Base-by-base conservation (phyloP, 2,888 invertebrate genomes). In the Aromia moschata region DNA sequence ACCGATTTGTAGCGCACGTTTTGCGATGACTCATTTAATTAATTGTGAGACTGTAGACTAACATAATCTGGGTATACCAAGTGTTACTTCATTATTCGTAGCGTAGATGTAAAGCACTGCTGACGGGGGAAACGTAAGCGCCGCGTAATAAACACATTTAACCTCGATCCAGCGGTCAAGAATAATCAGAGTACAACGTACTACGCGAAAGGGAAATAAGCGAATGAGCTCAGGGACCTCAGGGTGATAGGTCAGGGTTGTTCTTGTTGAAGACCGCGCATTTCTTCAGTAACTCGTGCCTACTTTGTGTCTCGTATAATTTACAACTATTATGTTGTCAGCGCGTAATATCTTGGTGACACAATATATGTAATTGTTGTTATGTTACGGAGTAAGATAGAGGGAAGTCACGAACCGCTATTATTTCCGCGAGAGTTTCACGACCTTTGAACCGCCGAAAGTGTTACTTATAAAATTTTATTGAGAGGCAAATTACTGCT, bases 181-280 rank as follows among this genome's bases (percentile, higher is more conserved):
- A 12, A 25, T 49, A 49, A 49, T 49, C 18, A 49, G 49, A 49
- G 49, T 49, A 49, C 49, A 38, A 49, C 14, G 38, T 49, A 47
- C 47, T 47, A 38, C 36, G 49, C 38, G 49, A 49, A 49, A 49
- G 38, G 49, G 38, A 49, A 49, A 49, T 38, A 49, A 15, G 49
- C 36, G 47, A 14, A 38, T 16, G 49, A 49, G 49, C 43, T 43
- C 49, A 49, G 49, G 38, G 38, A 49, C 38, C 49, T 49, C 49
- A 38, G 38, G 49, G 49, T 49, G 49, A 49, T 49, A 49, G 49
- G 49, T 49, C 49, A 49, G 49, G 49, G 49, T 49, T 49, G 38
- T 49, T 49, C 49, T 49, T 49, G 49, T 49, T 49, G 38, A 38
- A 49, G 49, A 47, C 49, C 38, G 49, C 38, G 38, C 49, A 38